Evolutionary conservation across 1,140 invertebrate species (phyloP).

Genomic region (Pseudomyrmex dendroicus): DNA sequence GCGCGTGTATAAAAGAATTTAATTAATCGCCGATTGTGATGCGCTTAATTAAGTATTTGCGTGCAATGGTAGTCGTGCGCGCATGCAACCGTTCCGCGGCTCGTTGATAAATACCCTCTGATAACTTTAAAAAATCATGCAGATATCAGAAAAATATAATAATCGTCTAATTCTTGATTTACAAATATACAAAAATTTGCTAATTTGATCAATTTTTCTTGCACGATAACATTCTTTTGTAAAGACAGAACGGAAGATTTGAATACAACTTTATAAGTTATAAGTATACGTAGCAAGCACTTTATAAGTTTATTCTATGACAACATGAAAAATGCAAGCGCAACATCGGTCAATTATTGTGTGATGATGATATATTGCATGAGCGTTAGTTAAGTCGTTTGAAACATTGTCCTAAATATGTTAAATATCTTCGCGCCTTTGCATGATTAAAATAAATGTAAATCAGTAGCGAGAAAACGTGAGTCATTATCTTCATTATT

Average conservation of each 20-base stretch:
- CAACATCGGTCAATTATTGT: conserved; percentile 27
- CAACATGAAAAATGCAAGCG: conserved; percentile 10
- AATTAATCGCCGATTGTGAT: conserved; percentile 21
- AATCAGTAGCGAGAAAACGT: conserved; percentile 11
- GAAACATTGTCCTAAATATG: conserved; percentile 35
- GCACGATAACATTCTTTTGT: too few species aligned
- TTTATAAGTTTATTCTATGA: conserved; percentile 4
- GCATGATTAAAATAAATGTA: conserved; percentile 36
- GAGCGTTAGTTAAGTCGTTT: conserved; percentile 1
- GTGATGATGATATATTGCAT: conserved; percentile 36
- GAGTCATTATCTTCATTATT: conserved; percentile 33
- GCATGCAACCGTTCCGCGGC: neutral
- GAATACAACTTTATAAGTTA: too few species aligned
- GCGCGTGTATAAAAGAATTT: neutral
- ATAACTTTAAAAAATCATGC: conserved; percentile 41
- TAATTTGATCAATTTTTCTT: too few species aligned
- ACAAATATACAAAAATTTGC: neutral
- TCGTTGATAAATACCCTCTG: neutral
- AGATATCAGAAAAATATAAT: conserved; percentile 1
- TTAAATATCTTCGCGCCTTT: conserved; percentile 17
- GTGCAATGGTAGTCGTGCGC: conserved; percentile 8
- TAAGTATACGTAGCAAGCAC: too few species aligned
- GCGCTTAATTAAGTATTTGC: conserved; percentile 60
- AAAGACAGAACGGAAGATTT: too few species aligned
- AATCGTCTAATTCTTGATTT: neutral